A percentile compares a stretch with the other conserved stretches of the same genome.
These are phyloP conservation scores for Nephotettix cincticeps DNA, from an alignment of 1,140 invertebrate species.

Conservation along the genomic window DNA sequence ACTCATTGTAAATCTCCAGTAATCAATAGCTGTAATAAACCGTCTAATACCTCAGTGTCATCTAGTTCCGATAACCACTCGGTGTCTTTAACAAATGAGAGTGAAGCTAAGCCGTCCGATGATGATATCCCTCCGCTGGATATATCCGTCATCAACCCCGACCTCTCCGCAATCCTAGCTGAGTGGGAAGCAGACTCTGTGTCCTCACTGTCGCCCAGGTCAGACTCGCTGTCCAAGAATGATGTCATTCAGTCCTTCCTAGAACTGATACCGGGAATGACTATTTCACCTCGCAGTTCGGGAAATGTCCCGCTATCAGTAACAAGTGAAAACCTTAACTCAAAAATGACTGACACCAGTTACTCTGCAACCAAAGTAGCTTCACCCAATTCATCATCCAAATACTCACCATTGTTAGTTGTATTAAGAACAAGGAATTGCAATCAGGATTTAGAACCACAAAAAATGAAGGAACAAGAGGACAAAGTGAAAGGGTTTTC, in stretches of 20 bases:
- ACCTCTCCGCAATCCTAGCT: conserved; percentile 5
- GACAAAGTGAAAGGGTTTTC: neutral
- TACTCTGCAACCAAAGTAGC: neutral
- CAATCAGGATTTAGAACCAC: neutral
- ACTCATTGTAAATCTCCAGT: too few relatives aligned
- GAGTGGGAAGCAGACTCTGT: conserved; percentile 30
- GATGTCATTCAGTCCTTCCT: conserved; percentile 15
- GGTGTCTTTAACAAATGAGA: neutral
- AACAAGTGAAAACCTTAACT: neutral
- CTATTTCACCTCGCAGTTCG: neutral
- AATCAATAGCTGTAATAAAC: too few relatives aligned
- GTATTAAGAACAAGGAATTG: conserved; percentile 4
- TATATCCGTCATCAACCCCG: conserved; percentile 3
- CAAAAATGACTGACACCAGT: neutral
- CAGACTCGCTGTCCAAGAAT: conserved; percentile 7
- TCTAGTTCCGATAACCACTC: too few relatives aligned
- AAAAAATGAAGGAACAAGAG: neutral
- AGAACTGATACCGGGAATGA: conserved; percentile 13
- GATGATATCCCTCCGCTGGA: neutral
- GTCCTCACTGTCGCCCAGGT: conserved; percentile 22
- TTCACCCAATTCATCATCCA: neutral
- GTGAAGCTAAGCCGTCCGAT: neutral
- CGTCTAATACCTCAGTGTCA: too few relatives aligned
- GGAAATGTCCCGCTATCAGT: neutral
- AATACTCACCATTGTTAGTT: conserved; percentile 7